Base-by-base conservation (phyloP, 2,113 vertebrate genomes). In the Columbina picui region DNA sequence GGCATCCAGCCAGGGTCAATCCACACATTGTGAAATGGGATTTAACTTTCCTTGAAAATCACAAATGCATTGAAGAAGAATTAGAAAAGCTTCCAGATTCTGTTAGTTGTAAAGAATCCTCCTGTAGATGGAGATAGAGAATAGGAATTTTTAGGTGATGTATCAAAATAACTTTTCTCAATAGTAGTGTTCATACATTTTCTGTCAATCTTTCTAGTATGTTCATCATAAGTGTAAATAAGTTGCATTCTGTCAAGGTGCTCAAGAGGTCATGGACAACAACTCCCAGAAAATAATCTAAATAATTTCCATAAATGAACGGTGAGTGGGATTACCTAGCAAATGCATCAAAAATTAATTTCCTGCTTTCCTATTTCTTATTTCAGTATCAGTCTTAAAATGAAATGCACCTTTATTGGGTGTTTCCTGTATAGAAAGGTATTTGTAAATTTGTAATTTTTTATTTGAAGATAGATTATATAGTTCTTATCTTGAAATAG, bases 111-210 rank as follows among this genome's bases (percentile, higher is more conserved):
- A 43, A 65, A 87, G 29, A 60, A 71, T 78, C 41, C 56, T 84
- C 93, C 95, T 96, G 86, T 60, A 97, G 91, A 52, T 93, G 95
- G 95, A 89, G 93, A 41, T 43, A 95, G 73, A 95, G 93, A 95
- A 94, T 43, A 89, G 41, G 47, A 32, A 0, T 8, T 94, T 56
- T 52, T 56, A 75, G 47, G 52, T 38, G 23, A 43, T 17, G 20
- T 11, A 27, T 55, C 12, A 74, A 90, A 88, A 59, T 38, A 29
- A 2, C 82, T 85, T 75, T 84, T 67, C n/a, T 81, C 32, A 59
- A 2, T 53, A 23, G 1, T 55, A 36, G 2, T 32, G 6, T 53
- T 83, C 26, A 30, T 45, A 49, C 2, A 22, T 87, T 88, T 94
- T 65, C 55, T 67, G 63, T 63, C 70, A 93, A 2, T 71, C 63